A percentile compares a stretch with the other conserved stretches of the same genome.
Conservation (phyloP, 2,113 vertebrate genomes). For the Calidris pugnax region DNA sequence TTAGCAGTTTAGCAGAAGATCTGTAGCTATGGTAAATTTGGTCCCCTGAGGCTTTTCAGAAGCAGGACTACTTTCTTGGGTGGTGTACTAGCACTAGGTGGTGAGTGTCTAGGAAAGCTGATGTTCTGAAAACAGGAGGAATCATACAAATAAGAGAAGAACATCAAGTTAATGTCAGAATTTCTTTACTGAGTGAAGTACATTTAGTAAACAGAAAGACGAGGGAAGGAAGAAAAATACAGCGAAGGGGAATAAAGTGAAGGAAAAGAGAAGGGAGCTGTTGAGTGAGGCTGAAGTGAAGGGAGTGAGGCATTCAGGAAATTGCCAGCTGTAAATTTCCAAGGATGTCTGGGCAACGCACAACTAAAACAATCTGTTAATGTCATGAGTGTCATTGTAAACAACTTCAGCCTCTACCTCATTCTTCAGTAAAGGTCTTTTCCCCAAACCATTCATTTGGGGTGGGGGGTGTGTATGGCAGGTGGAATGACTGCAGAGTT, state of each 20-base stretch:
- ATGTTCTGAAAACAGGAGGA: neutral
- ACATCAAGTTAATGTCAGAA: neutral
- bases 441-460: neutral
- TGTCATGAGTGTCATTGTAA: neutral
- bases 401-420: neutral
- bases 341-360: neutral
- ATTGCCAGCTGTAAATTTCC: conserved; percentile 34
- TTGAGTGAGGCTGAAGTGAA: neutral
- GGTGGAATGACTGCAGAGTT: neutral
- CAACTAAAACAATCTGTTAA: neutral
- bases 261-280: neutral
- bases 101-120: neutral
- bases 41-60: neutral
- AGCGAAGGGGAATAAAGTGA: neutral
- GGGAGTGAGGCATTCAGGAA: conserved; percentile 2
- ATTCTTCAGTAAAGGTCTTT: neutral
- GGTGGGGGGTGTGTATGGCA: neutral
- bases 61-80: neutral
- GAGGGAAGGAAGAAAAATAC: neutral
- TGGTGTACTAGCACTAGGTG: neutral
- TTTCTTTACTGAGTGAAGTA: neutral
- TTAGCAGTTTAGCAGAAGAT: neutral
- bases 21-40: neutral
- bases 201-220: neutral
- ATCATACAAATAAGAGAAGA: neutral